These are phyloP conservation scores for Litocranius walleri DNA, from an alignment of 2,113 vertebrate genomes.

Conservation along the genomic window DNA sequence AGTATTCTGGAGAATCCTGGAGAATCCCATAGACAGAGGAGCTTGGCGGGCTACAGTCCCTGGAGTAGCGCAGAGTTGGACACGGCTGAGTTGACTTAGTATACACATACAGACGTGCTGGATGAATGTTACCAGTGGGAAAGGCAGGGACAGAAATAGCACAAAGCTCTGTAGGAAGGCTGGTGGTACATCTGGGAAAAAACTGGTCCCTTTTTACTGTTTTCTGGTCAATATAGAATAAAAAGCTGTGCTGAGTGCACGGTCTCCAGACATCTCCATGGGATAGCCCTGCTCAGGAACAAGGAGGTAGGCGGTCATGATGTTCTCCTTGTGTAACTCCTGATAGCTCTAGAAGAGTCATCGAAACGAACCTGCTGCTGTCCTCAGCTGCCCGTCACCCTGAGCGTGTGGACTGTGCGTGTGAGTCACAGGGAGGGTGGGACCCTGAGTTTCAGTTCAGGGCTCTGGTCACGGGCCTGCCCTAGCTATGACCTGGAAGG, in stretches of 20 bases:
- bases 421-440: rapidly evolving
- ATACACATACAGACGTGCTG: not conserved
- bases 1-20: not conserved
- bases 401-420: rapidly evolving
- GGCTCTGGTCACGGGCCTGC: not conserved
- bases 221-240: not conserved
- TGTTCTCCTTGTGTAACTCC: not conserved
- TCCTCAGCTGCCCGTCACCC: not conserved
- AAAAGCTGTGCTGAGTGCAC: rapidly evolving
- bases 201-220: not conserved
- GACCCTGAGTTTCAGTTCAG: not conserved
- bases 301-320: not conserved
- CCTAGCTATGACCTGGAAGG: not conserved
- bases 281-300: not conserved
- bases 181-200: not conserved
- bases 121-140: too few relatives aligned
- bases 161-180: not conserved
- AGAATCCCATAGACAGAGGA: not conserved
- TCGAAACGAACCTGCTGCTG: rapidly evolving
- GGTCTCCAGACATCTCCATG: not conserved
- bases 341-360: not conserved
- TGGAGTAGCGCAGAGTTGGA: not conserved
- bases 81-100: rapidly evolving
- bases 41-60: not conserved
- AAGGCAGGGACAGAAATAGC: not conserved